Conservation (phyloP, 1,140 invertebrate species). For the Charaxes varanes region DNA sequence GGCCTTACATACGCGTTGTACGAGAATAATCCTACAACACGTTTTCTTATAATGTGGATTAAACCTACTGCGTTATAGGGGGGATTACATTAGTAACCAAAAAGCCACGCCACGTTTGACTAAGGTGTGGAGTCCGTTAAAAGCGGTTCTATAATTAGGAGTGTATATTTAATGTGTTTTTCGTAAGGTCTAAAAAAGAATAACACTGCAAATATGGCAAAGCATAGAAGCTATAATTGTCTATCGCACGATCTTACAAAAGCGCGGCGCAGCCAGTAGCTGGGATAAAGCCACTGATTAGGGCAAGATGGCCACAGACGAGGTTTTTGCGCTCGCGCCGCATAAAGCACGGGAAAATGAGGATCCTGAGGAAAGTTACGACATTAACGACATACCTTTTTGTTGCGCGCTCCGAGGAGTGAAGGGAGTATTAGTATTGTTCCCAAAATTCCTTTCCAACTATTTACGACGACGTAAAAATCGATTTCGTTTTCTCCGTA, state of each 20-base stretch:
- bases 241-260: slow-evolving; percentile 13
- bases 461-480: neutral
- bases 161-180: too few relatives aligned
- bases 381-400: slow-evolving; percentile 4
- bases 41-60: too few relatives aligned
- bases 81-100: too few relatives aligned
- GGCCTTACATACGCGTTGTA: too few relatives aligned
- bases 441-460: neutral
- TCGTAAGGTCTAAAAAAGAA: too few relatives aligned
- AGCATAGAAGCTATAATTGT: slow-evolving; percentile 8
- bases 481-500: neutral
- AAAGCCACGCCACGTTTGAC: too few relatives aligned
- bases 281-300: slow-evolving; percentile 50
- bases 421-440: slow-evolving; percentile 2
- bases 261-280: slow-evolving; percentile 20
- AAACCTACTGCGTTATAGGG: too few relatives aligned
- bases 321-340: slow-evolving; percentile 31
- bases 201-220: too few relatives aligned
- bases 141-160: too few relatives aligned
- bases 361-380: slow-evolving; percentile 9
- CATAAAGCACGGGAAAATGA: slow-evolving; percentile 27
- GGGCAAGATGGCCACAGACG: slow-evolving; percentile 30
- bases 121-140: too few relatives aligned
- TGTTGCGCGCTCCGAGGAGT: neutral
- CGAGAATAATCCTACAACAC: too few relatives aligned